Conservation (phyloP, 2,113 vertebrate species). For the Brachionichthys hirsutus region DNA sequence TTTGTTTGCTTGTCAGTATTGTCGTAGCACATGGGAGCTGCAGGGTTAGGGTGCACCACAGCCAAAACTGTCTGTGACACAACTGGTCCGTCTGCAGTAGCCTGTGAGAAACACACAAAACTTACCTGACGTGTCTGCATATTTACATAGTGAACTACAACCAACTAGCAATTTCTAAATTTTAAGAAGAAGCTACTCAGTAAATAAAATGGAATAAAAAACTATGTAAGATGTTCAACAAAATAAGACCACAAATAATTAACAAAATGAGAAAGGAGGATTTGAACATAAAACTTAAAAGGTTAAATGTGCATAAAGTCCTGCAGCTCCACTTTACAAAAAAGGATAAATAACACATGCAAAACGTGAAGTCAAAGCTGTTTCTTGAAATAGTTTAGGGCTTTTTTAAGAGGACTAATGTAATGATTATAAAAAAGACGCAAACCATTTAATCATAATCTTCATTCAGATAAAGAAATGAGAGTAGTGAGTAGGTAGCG, state of each 20-base stretch:
- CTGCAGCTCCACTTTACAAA: too few species aligned
- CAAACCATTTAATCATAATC: constrained; percentile 50
- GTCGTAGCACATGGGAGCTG: constrained; percentile 32
- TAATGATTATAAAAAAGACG: neutral
- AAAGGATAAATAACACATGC: too few species aligned
- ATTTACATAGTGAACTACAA: neutral
- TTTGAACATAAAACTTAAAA: constrained; percentile 1
- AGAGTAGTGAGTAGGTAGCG: constrained; percentile 22
- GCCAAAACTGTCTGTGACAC: constrained; percentile 29
- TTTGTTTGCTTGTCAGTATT: constrained; percentile 40
- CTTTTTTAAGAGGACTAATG: too few species aligned
- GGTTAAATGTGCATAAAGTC: neutral
- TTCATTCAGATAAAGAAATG: constrained; percentile 46
- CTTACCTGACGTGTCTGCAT: neutral
- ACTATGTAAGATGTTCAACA: too few species aligned
- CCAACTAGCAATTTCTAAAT: neutral
- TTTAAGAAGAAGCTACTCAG: neutral
- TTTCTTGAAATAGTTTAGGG: too few species aligned
- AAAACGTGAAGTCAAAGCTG: too few species aligned
- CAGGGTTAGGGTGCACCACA: constrained; percentile 57
- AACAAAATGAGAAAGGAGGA: too few species aligned
- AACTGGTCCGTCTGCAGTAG: constrained; percentile 15
- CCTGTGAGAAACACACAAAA: constrained; percentile 2
- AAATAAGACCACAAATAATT: too few species aligned
- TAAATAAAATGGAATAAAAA: too few species aligned